Base-by-base conservation (phyloP, 2,888 invertebrate species). In the Apodemia hepburni region DNA sequence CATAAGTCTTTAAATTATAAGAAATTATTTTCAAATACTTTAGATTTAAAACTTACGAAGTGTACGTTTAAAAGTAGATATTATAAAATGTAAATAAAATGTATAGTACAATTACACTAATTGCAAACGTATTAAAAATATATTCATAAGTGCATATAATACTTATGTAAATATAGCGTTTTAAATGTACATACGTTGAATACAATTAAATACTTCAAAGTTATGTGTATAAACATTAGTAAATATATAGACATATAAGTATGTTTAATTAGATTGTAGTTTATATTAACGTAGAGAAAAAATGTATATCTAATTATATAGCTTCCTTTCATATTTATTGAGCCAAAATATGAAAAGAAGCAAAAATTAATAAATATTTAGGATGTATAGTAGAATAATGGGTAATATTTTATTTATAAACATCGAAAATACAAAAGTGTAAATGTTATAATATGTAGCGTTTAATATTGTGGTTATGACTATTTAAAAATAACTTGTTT, bases 81-180 rank as follows among this genome's bases (percentile, higher is more conserved):
- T 38, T 18, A 22, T 60, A 29, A 18, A 12, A 7, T 65, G 65
- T 65, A 65, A 60, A 65, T 65, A 65, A 22, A 58, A 22, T 62
- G 58, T 62, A 60, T 42, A 38, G 35, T 60, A 51, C 17, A 18
- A 17, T 9, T 17, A 47, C n/a, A 5, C 33, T 33, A 62, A 47
- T 49, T 29, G 17, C 15, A 42, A 62, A 38, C 29, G n/a, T 29
- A 1, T 15, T 35, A 27, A 22, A 38, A 57, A 15, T 51, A 5
- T 22, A 51, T 51, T 22, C 22, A 12, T 12, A 22, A 5, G 18
- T 17, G 51, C 38, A 15, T 15, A 51, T 51, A 22, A 8, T 11
- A 3, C 11, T 0, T 22, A 5, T 51, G 18, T 22, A 51, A 12
- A 51, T 22, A 22, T 12, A 12, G 1, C 0, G 18, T 22, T 47